These are phyloP conservation scores for Portunus trituberculatus DNA, from an alignment of 1,140 invertebrate species.

Conservation along the genomic window DNA sequence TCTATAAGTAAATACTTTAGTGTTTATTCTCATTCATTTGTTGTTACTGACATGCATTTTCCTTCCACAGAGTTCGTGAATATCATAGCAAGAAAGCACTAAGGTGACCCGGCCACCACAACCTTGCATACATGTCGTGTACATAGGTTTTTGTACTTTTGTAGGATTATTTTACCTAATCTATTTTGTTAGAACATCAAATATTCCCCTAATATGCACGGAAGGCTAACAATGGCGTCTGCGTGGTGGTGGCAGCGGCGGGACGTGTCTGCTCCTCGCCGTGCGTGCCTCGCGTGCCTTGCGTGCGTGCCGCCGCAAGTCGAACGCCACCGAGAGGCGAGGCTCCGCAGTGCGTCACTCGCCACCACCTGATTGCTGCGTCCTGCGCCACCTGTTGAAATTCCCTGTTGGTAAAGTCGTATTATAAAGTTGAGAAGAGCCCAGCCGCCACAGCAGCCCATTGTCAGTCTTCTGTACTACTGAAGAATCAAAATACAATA, in stretches of 20 bases:
- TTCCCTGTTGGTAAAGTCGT: neutral
- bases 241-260: neutral
- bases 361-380: neutral
- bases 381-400: neutral
- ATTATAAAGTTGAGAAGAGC: neutral
- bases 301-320: neutral
- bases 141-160: constrained; percentile 68
- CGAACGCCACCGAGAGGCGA: neutral
- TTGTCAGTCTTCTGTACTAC: constrained; percentile 63
- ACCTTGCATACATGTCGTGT: constrained; percentile 42
- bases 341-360: neutral
- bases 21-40: neutral
- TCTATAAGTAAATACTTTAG: neutral
- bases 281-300: neutral
- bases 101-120: constrained; percentile 32
- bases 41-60: neutral
- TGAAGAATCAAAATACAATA: constrained; percentile 69
- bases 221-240: constrained; percentile 63
- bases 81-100: constrained; percentile 73
- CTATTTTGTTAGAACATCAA: constrained; percentile 71
- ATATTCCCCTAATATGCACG: constrained; percentile 42
- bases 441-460: constrained; percentile 39
- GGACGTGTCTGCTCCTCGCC: neutral
- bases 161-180: constrained; percentile 72
- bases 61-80: constrained; percentile 66